Conservation (phyloP, 37 sponge, comb jelly and placozoan species). For the Beroe forskalii region DNA sequence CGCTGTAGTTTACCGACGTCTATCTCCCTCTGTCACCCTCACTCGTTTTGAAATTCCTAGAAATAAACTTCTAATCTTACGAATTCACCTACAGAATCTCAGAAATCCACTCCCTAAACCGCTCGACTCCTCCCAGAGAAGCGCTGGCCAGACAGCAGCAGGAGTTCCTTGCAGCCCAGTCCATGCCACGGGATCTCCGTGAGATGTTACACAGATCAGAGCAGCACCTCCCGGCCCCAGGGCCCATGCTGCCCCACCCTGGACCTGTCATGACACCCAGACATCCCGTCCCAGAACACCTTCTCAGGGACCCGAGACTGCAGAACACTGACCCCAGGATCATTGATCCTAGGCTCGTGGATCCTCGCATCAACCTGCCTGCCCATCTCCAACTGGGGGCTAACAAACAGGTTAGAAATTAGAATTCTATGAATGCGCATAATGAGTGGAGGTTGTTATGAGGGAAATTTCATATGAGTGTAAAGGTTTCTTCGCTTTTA, state of each 20-base stretch:
- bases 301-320: neutral
- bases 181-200: conserved; percentile 15
- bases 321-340: neutral
- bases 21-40: no score
- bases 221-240: conserved; percentile 62
- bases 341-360: conserved; percentile 31
- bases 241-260: conserved; percentile 65
- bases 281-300: conserved; percentile 30
- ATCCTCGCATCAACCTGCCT: conserved; percentile 45
- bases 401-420: conserved; percentile 50
- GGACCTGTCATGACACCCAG: conserved; percentile 35
- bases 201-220: conserved; percentile 40
- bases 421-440: no score
- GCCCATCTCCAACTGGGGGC: neutral
- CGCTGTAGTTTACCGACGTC: no score
- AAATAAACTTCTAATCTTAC: no score
- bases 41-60: no score
- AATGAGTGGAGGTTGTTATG: no score
- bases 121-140: conserved; percentile 38
- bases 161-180: neutral
- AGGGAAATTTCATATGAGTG: no score
- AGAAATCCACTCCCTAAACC: no score
- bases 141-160: neutral
- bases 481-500: no score
- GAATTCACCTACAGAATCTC: no score